Percentiles rank a stretch among this genome's conserved stretches.
These are phyloP conservation scores for Dinocampus coccinellae DNA, from an alignment of 2,888 invertebrate genomes.

Conservation along the genomic window DNA sequence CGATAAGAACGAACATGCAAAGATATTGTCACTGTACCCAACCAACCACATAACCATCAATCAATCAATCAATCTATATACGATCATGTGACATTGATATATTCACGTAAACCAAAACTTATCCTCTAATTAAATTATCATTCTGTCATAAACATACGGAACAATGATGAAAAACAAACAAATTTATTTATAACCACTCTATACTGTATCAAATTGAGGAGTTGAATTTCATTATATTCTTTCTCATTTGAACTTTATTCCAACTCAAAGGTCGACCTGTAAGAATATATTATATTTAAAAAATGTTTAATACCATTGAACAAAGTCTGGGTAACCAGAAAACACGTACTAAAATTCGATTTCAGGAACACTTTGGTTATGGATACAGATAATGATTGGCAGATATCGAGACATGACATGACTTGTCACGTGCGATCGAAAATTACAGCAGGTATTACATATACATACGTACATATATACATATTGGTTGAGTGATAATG, in stretches of 20 bases:
- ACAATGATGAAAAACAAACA: not conserved
- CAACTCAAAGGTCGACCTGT: too few relatives aligned
- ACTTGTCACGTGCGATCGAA: conserved; percentile 44
- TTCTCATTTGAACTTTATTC: too few relatives aligned
- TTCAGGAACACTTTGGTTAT: conserved; percentile 5
- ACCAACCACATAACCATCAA: conserved; percentile 38
- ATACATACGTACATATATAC: not conserved
- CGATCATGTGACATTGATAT: not conserved
- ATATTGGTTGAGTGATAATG: not conserved
- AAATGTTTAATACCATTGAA: too few relatives aligned
- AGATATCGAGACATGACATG: conserved; percentile 12
- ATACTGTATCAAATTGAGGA: too few relatives aligned
- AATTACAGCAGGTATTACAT: conserved; percentile 36
- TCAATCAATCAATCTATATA: conserved; percentile 42
- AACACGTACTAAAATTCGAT: not conserved
- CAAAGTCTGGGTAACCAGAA: too few relatives aligned
- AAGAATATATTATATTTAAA: too few relatives aligned
- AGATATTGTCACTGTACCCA: not conserved
- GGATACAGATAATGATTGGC: conserved; percentile 28
- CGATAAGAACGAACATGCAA: not conserved
- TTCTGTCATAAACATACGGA: not conserved
- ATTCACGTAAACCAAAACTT: not conserved
- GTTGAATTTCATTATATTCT: too few relatives aligned
- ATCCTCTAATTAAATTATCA: not conserved
- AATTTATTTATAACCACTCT: not conserved